Percentiles rank a stretch among this genome's conserved stretches.
phyloP scores from a whole-genome alignment of 2,797 vertebrate species.

The Platyrinchus mystaceus region DNA sequence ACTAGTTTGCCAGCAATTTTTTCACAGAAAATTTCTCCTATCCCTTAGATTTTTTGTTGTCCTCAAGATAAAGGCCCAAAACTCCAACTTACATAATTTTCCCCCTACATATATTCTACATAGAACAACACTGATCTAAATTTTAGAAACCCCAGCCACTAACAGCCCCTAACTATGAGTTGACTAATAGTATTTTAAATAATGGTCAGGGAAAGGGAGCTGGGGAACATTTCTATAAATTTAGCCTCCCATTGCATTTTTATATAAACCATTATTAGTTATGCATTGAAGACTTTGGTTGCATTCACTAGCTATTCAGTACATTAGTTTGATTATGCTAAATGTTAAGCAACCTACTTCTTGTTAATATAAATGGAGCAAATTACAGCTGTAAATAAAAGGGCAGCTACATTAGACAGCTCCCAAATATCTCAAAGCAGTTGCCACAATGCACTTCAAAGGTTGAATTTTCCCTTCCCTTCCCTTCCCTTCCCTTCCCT shows the following conservation, averaged over 20 bases:
- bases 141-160: neutral
- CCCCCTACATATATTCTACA: neutral
- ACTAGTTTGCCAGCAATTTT: neutral
- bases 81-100: neutral
- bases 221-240: neutral
- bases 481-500: too few species aligned
- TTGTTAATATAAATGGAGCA: constrained; percentile 34
- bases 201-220: neutral
- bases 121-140: neutral
- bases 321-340: constrained; percentile 13
- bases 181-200: neutral
- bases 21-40: neutral
- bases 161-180: neutral
- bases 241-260: neutral
- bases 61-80: neutral
- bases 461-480: neutral
- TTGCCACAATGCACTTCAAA: neutral
- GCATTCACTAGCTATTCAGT: neutral
- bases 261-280: neutral
- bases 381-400: constrained; percentile 31
- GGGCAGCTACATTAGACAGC: neutral
- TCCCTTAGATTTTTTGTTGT: neutral
- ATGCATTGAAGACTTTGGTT: neutral
- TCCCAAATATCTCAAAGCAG: neutral
- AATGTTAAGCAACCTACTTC: neutral